Base-by-base conservation (phyloP, 2,888 invertebrate genomes). In the Lymantria dispar region DNA sequence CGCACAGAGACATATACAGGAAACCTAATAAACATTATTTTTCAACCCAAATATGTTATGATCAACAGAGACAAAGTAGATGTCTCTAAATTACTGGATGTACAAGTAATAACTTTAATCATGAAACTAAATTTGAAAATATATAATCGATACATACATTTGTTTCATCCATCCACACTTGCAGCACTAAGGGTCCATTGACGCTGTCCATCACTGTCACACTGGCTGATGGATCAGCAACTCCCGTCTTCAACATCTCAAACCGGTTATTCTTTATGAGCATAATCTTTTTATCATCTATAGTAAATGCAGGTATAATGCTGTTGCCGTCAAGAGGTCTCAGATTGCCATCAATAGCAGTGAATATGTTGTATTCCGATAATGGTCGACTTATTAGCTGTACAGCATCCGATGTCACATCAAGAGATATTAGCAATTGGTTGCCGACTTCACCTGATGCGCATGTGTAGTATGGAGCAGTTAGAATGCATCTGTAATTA, bases 391-490 rank as follows among this genome's bases (percentile, higher is more conserved):
- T 82, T 59, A 92, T 85, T 42, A 91, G 79, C 55, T 92, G 86
- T 0, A 92, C 79, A 0, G 89, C 86, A 41, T 91, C 80, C 0
- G 93, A 89, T 1, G 92, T 87, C 9, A 96, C 83, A 72, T 96
- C 93, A 15, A 95, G 71, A 9, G 94, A 92, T 33, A 94, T 89
- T 13, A 96, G 74, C 54, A 94, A 87, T 53, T 92, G 81, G 14
- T 81, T 85, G 48, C 83, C 85, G 10, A 53, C 54, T 7, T 78
- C 81, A 11, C 91, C 92, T 0, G 94, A 93, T 22, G 94, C 62
- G 66, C 96, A 96, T 7, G 93, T 92, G 78, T 94, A 94, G 76
- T 93, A 94, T 7, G 93, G 92, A 0, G 92, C 92, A 33, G 94
- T 90, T 47, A 94, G 65, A 8, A 93, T 76, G 77, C 96, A 96